Base-by-base conservation (phyloP, 2,797 vertebrate genomes). In the Parotocinclus haroldoi region DNA sequence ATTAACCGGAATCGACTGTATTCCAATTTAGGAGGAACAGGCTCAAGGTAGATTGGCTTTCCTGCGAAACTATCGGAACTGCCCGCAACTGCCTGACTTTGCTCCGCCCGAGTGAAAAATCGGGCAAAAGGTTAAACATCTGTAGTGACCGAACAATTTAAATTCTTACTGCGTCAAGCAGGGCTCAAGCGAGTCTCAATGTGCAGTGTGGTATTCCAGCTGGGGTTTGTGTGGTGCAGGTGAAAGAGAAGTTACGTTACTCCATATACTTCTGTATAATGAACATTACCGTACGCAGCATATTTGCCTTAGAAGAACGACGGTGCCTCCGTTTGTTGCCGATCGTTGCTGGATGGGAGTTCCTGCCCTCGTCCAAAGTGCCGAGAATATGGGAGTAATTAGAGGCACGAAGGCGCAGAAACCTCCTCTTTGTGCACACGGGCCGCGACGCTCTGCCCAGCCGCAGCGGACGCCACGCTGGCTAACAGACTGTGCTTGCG, bases 401-500 rank as follows among this genome's bases (percentile, higher is more conserved):
- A 9, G 37, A 10, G 27, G 50, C 56, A 39, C 45, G 16, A 48
- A 46, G 9, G 9, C 7, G 0, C 40, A 53, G 58, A 48, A 62
- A 73, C 65, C 50, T 59, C 48, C 17, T 49, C 37, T 16, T 59
- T 59, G 57, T 10, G 17, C 52, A 69, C 53, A 58, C 39, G 57
- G 58, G 18, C 50, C 40, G 19, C 48, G 63, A 38, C 55, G 58
- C 51, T 51, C 63, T 70, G 13, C 0, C 7, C 37, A 19, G 19
- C 18, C 9, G 19, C 45, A n/a, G 37, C 16, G 27, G 14, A 11
- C 70, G 71, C 57, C 69, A 76, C n/a, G n/a, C n/a, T n/a, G n/a
- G n/a, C n/a, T n/a, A n/a, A n/a, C n/a, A n/a, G 66, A 72, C 70
- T 57, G 46, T 4, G 19, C 51, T 76, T 74, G 75, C 63, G 60